Evolutionary conservation across 2,888 invertebrate genomes (phyloP).

Genomic region (Lobophora halterata): DNA sequence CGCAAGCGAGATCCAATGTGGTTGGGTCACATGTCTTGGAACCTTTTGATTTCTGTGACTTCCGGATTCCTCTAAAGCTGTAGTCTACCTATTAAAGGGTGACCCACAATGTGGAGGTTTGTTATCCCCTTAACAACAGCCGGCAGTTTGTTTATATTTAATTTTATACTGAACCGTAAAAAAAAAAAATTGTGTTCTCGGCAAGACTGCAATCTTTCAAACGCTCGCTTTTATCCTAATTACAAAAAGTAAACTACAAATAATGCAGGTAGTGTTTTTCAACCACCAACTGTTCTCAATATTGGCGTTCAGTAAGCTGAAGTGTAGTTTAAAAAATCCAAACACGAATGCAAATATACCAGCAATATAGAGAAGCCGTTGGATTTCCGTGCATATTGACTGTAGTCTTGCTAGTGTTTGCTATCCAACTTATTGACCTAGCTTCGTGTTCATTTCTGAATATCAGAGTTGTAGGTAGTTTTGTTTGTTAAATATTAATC

Average conservation of each 20-base stretch:
- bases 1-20: too few species aligned
- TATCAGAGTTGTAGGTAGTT: conserved; percentile 17
- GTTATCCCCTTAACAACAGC: too few species aligned
- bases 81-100: too few species aligned
- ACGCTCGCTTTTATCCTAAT: background rate
- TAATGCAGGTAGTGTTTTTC: background rate
- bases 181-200: too few species aligned
- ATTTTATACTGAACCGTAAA: too few species aligned
- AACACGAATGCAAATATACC: conserved; percentile 33
- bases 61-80: too few species aligned
- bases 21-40: too few species aligned
- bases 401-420: conserved; percentile 38
- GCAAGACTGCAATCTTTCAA: too few species aligned
- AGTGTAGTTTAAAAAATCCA: conserved; percentile 27
- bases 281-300: conserved; percentile 2
- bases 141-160: too few species aligned
- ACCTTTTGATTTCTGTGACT: too few species aligned
- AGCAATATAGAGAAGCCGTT: conserved; percentile 39
- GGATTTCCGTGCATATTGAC: conserved; percentile 38
- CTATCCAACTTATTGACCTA: conserved; percentile 38
- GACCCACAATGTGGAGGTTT: too few species aligned
- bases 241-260: conserved; percentile 3
- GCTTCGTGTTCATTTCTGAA: conserved; percentile 34
- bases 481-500: conserved; percentile 12
- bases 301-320: conserved; percentile 11